Conservation (phyloP, 2,113 vertebrate genomes). For the Felis catus region DNA sequence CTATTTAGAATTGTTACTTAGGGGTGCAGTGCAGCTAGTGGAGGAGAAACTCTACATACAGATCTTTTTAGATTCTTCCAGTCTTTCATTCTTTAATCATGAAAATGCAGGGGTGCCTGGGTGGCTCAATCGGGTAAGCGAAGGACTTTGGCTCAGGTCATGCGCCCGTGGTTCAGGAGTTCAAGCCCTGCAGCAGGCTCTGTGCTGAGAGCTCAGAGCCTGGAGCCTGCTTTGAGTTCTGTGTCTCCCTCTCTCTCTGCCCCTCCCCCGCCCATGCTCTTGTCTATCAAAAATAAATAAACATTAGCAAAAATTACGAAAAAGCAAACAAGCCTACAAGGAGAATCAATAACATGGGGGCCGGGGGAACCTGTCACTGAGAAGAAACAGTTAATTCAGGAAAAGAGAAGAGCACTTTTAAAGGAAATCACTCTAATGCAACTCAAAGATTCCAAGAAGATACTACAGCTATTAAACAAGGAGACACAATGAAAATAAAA, state of each 20-base stretch:
- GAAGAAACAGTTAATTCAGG: neutral
- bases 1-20: neutral
- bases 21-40: neutral
- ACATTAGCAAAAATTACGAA: neutral
- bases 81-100: neutral
- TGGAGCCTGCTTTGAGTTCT: no score
- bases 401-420: constrained; percentile 4
- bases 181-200: no score
- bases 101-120: no score
- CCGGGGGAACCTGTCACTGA: neutral
- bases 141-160: no score
- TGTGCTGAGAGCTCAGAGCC: no score
- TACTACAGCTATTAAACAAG: neutral
- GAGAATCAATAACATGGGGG: neutral
- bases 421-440: constrained; percentile 1
- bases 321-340: neutral
- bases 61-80: neutral
- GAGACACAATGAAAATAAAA: constrained; percentile 14
- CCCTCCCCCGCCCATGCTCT: no score
- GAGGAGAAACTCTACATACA: neutral
- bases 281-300: no score
- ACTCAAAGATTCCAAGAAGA: neutral
- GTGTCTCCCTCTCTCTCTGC: no score
- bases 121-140: no score
- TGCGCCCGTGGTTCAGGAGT: no score